These are phyloP conservation scores for Aethes cnicana DNA, from an alignment of 2,888 invertebrate genomes.

Conservation along the genomic window DNA sequence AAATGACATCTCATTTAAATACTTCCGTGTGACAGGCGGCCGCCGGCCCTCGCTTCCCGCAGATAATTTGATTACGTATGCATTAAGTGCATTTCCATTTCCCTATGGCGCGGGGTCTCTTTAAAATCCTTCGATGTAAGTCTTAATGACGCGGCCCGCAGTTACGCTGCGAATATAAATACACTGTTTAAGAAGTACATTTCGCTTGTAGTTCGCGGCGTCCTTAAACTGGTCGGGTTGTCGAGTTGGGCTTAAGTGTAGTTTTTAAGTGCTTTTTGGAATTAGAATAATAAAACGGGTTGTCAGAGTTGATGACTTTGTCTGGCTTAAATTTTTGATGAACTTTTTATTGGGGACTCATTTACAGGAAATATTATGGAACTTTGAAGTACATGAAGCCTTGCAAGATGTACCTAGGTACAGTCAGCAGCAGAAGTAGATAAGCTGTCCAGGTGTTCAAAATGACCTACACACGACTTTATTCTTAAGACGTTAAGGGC, in stretches of 20 bases:
- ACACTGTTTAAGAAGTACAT: slow-evolving; percentile 4
- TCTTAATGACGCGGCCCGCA: slow-evolving; percentile 28
- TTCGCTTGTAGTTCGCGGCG: background rate
- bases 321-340: background rate
- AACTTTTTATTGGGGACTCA: background rate
- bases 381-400: no score
- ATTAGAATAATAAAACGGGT: no score
- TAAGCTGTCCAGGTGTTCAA: no score
- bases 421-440: no score
- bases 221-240: background rate
- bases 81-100: slow-evolving; percentile 47
- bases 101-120: slow-evolving; percentile 25
- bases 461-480: no score
- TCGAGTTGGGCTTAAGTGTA: background rate
- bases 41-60: slow-evolving; percentile 29
- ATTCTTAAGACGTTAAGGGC: no score
- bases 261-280: no score
- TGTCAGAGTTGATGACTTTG: no score
- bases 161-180: slow-evolving; percentile 12
- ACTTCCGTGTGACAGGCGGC: slow-evolving; percentile 32
- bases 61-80: slow-evolving; percentile 31
- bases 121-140: slow-evolving; percentile 25
- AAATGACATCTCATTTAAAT: slow-evolving; percentile 50
- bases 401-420: no score
- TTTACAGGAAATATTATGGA: no score